phyloP scores from a whole-genome alignment of 2,113 vertebrate species.

The Okapia johnstoni region DNA sequence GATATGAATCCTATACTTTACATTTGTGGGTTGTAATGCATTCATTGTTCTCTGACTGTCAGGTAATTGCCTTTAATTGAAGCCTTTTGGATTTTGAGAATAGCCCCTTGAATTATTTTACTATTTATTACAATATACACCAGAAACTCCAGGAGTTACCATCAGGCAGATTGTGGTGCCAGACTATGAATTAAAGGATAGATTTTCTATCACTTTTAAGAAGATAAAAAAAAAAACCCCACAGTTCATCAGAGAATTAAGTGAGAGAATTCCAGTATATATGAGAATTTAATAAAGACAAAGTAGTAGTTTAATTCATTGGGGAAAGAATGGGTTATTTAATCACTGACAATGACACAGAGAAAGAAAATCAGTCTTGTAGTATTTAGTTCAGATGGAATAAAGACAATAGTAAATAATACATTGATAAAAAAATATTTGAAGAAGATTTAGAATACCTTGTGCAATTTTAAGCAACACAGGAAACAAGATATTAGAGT shows the following conservation, averaged over 20 bases:
- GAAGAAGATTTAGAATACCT: neutral
- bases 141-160: neutral
- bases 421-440: neutral
- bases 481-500: neutral
- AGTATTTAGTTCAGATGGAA: neutral
- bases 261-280: neutral
- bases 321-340: neutral
- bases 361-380: neutral
- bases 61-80: neutral
- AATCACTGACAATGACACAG: neutral
- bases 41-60: neutral
- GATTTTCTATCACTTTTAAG: neutral
- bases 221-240: neutral
- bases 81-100: neutral
- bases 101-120: neutral
- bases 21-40: neutral
- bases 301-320: neutral
- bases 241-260: neutral
- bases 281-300: neutral
- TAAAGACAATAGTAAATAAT: slow-evolving; percentile 11
- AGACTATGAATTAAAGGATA: neutral
- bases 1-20: neutral
- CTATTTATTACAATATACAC: neutral
- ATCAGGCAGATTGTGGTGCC: neutral
- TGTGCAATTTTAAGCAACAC: neutral